Percentiles rank a stretch among this genome's conserved stretches.
Conservation (phyloP, 1,140 invertebrate species). For the Drosophila bipectinata region DNA sequence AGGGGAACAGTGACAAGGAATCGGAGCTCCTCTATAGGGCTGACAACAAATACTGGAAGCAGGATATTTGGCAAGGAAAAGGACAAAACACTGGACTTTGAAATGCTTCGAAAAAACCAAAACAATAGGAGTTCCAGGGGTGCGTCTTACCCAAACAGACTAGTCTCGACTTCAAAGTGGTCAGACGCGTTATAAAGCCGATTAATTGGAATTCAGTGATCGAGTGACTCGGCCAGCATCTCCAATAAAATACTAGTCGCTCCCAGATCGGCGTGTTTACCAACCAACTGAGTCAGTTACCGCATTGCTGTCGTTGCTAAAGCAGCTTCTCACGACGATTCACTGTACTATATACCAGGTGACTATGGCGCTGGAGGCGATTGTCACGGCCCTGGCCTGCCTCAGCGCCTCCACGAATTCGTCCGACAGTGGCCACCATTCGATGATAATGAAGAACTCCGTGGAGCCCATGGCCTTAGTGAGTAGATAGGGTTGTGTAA, state of each 20-base stretch:
- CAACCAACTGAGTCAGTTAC: constrained; percentile 20
- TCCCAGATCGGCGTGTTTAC: constrained; percentile 4
- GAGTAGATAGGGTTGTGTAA: background rate
- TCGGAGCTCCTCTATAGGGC: background rate
- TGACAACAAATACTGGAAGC: background rate
- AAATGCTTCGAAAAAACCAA: too few relatives aligned
- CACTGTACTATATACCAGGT: background rate
- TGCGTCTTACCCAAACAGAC: too few relatives aligned
- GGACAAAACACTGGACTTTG: background rate
- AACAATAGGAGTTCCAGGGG: too few relatives aligned
- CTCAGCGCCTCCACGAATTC: constrained; percentile 42
- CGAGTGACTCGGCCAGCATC: constrained; percentile 20
- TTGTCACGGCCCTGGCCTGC: constrained; percentile 67
- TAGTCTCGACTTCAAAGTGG: too few relatives aligned
- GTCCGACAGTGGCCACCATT: constrained; percentile 5
- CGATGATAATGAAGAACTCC: constrained; percentile 55
- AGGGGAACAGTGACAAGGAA: constrained; percentile 9
- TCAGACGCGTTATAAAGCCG: too few relatives aligned
- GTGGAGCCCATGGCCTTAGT: constrained; percentile 15
- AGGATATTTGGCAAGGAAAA: background rate
- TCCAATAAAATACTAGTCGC: constrained; percentile 8
- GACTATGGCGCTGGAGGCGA: constrained; percentile 55
- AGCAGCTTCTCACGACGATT: background rate
- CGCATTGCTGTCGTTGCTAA: constrained; percentile 37
- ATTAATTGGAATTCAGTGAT: constrained; percentile 12